A percentile compares a stretch with the other conserved stretches of the same genome.
These are phyloP conservation scores for Thunnus maccoyii DNA, from an alignment of 2,113 vertebrate genomes.

Conservation along the genomic window DNA sequence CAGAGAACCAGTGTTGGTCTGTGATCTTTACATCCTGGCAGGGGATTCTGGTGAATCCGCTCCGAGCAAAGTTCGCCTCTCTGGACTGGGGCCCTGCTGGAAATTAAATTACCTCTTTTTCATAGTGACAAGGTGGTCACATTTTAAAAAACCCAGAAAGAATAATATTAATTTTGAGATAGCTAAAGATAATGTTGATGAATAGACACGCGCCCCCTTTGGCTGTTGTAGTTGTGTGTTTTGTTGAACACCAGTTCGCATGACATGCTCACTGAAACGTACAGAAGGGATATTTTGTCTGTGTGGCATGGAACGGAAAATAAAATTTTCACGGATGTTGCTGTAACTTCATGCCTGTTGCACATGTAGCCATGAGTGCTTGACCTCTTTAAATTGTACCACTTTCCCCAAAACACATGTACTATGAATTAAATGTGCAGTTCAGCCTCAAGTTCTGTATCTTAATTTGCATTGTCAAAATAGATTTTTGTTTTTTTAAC, in stretches of 20 bases:
- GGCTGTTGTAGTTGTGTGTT: constrained; percentile 41
- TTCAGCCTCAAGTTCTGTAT: constrained; percentile 30
- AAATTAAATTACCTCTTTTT: constrained; percentile 83
- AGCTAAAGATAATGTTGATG: constrained; percentile 66
- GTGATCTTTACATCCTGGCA: constrained; percentile 69
- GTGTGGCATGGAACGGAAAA: constrained; percentile 44
- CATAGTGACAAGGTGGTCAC: constrained; percentile 63
- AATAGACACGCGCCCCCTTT: constrained; percentile 40
- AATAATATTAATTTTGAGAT: constrained; percentile 73
- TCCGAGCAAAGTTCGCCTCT: constrained; percentile 68
- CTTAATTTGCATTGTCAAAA: constrained; percentile 48
- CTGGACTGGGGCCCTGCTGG: constrained; percentile 72
- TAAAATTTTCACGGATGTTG: constrained; percentile 62
- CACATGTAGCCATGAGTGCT: constrained; percentile 21
- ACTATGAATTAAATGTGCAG: constrained; percentile 52
- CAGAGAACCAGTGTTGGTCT: constrained; percentile 53
- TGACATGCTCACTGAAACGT: constrained; percentile 43
- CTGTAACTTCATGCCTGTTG: constrained; percentile 58
- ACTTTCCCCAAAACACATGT: constrained; percentile 46
- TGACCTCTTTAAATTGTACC: constrained; percentile 41
- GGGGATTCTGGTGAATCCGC: constrained; percentile 68
- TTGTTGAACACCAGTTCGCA: constrained; percentile 36
- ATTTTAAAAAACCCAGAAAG: constrained; percentile 55
- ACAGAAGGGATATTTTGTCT: constrained; percentile 26
- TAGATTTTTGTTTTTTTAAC: constrained; percentile 15